Conservation (phyloP, 2,113 vertebrate genomes). For the Bufo bufo region DNA sequence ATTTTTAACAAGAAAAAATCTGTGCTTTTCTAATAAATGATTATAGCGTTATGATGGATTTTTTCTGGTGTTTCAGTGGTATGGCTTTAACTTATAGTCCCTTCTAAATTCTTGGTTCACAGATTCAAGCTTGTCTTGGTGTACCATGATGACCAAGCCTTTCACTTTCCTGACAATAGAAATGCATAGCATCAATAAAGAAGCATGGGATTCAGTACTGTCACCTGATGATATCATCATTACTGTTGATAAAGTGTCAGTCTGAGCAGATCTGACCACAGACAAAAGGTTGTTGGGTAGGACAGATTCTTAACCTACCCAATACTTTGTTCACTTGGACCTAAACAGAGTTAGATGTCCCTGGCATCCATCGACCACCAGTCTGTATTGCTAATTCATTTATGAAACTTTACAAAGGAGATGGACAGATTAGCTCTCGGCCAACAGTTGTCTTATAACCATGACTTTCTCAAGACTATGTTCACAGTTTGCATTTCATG, state of each 20-base stretch:
- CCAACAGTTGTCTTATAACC: too few species aligned
- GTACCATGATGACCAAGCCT: too few species aligned
- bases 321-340: background rate
- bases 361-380: too few species aligned
- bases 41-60: too few species aligned
- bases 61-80: background rate
- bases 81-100: background rate
- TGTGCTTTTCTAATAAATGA: background rate
- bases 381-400: too few species aligned
- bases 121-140: background rate
- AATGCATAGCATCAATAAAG: background rate
- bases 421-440: too few species aligned
- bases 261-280: background rate
- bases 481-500: too few species aligned
- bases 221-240: background rate
- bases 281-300: background rate
- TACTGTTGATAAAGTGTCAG: background rate
- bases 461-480: too few species aligned
- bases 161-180: background rate
- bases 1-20: background rate
- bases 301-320: background rate
- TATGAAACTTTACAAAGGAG: too few species aligned
- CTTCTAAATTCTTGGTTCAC: background rate
- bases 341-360: too few species aligned
- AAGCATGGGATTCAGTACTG: background rate